Conservation (phyloP, 2,888 invertebrate species). For the Seira ritae region DNA sequence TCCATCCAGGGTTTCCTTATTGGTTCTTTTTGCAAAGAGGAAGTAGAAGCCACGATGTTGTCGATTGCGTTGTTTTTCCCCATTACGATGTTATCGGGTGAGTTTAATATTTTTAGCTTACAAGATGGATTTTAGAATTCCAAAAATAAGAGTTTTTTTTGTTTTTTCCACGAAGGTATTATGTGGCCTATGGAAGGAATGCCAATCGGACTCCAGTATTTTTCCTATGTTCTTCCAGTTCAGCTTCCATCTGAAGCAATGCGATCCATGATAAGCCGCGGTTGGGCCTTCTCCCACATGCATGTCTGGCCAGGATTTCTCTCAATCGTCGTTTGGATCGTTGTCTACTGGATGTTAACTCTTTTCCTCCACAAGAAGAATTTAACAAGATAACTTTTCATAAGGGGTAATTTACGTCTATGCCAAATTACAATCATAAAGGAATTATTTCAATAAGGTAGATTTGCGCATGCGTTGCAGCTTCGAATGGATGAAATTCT, state of each 20-base stretch:
- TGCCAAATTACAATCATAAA: neutral
- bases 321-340: slow-evolving; percentile 37
- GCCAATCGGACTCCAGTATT: slow-evolving; percentile 81
- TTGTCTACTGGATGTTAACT: slow-evolving; percentile 47
- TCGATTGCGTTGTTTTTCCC: slow-evolving; percentile 67
- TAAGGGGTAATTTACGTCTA: neutral
- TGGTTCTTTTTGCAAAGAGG: slow-evolving; percentile 92
- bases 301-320: slow-evolving; percentile 60
- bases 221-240: slow-evolving; percentile 77
- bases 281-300: slow-evolving; percentile 51
- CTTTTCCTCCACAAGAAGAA: slow-evolving; percentile 52
- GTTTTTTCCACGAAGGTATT: slow-evolving; percentile 75
- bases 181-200: slow-evolving; percentile 98
- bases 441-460: no score
- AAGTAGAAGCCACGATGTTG: slow-evolving; percentile 91
- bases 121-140: neutral
- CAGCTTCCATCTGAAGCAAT: slow-evolving; percentile 59
- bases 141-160: neutral
- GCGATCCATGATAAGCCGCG: slow-evolving; percentile 61
- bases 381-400: slow-evolving; percentile 7
- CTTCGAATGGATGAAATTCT: no score
- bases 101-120: neutral
- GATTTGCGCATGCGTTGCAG: no score
- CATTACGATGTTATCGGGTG: slow-evolving; percentile 59
- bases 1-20: slow-evolving; percentile 85